Conservation (phyloP, 2,113 vertebrate species). For the Lepus timidus region DNA sequence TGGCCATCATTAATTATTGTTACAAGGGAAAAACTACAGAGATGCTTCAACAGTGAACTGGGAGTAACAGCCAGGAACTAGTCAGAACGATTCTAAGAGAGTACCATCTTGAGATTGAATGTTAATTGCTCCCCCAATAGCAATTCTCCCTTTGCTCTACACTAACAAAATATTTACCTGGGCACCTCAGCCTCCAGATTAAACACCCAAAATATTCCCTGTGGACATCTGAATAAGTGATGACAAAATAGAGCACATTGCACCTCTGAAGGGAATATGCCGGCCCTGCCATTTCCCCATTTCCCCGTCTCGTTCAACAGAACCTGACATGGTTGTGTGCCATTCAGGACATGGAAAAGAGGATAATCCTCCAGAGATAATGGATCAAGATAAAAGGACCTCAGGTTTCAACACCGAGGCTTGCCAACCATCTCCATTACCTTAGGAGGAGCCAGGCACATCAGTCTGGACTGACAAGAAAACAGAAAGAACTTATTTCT, state of each 20-base stretch:
- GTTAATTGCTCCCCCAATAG: not conserved
- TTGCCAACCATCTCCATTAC: not conserved
- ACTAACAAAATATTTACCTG: not conserved
- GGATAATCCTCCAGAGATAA: not conserved
- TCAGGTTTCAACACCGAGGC: not conserved
- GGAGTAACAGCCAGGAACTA: not conserved
- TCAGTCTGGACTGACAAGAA: not conserved
- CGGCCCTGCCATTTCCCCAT: not conserved
- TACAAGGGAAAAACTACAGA: not conserved
- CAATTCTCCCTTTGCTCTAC: not conserved
- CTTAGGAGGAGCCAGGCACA: not conserved
- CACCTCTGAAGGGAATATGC: not conserved
- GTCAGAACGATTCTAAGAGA: not conserved
- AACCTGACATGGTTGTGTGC: not conserved
- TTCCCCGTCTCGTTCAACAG: not conserved
- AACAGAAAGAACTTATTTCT: slow-evolving; percentile 1
- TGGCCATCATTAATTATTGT: not conserved
- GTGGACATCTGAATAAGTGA: not conserved
- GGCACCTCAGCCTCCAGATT: not conserved
- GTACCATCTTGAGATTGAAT: not conserved
- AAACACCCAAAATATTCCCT: not conserved
- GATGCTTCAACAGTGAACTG: not conserved
- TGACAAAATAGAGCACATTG: not conserved
- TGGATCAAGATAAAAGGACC: not conserved
- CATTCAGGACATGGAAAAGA: not conserved